Percentiles rank a stretch among this genome's conserved stretches.
These are phyloP conservation scores for Theretra japonica DNA, from an alignment of 2,888 invertebrate species.

Conservation along the genomic window DNA sequence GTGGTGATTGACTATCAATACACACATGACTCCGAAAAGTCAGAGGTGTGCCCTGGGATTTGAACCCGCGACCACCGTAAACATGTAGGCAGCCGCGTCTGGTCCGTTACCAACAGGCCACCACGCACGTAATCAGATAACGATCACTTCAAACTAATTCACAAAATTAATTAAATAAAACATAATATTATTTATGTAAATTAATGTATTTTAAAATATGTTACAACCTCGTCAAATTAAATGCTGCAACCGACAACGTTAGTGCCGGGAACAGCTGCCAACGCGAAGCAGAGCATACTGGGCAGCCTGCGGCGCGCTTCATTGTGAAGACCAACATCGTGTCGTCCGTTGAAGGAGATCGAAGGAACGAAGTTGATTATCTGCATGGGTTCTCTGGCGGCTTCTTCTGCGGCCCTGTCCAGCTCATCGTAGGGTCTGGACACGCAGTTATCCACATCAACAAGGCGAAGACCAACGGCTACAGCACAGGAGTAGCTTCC, in stretches of 20 bases:
- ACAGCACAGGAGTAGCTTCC: constrained; percentile 64
- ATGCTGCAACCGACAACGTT: constrained; percentile 58
- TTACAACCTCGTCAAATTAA: constrained; percentile 36
- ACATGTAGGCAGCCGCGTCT: no score
- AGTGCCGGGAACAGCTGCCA: constrained; percentile 60
- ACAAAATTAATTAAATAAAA: no score
- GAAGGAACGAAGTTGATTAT: constrained; percentile 64
- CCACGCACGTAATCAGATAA: no score
- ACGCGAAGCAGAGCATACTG: constrained; percentile 64
- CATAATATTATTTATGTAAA: background rate
- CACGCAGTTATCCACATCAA: constrained; percentile 65
- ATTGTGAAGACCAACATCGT: constrained; percentile 47
- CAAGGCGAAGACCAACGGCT: constrained; percentile 56
- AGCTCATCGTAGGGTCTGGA: constrained; percentile 53
- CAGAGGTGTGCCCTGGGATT: no score
- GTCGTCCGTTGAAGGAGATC: constrained; percentile 63
- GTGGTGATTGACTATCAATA: no score
- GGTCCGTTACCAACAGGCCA: no score
- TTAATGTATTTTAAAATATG: background rate
- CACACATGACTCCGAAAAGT: no score
- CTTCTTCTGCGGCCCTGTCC: constrained; percentile 58
- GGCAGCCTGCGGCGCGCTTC: constrained; percentile 50
- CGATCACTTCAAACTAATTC: no score
- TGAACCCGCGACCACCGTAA: no score
- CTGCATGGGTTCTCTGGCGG: constrained; percentile 53